Conservation (phyloP, 2,888 invertebrate genomes). For the Leucozona laternaria region DNA sequence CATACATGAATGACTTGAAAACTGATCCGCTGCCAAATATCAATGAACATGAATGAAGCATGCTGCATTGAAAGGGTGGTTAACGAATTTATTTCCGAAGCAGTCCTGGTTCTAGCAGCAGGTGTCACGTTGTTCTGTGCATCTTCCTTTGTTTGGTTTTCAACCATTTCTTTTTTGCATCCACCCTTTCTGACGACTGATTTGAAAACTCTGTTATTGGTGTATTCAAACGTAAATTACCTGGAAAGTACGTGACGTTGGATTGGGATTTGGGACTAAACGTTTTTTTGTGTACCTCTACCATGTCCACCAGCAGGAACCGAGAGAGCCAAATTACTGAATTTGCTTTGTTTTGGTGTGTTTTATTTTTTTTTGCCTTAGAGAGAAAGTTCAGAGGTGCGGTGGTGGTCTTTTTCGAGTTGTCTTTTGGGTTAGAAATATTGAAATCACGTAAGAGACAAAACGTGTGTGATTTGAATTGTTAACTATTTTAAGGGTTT, state of each 20-base stretch:
- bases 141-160: slow-evolving; percentile 51
- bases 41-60: neutral
- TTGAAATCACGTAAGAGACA: slow-evolving; percentile 72
- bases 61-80: slow-evolving; percentile 25
- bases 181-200: slow-evolving; percentile 22
- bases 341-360: slow-evolving; percentile 56
- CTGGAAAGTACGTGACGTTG: slow-evolving; percentile 82
- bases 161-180: slow-evolving; percentile 26
- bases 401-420: slow-evolving; percentile 13
- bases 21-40: slow-evolving; percentile 24
- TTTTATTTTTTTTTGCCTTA: slow-evolving; percentile 5
- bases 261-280: slow-evolving; percentile 31
- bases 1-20: slow-evolving; percentile 3
- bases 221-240: slow-evolving; percentile 82
- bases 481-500: slow-evolving; percentile 61
- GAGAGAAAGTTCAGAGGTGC: neutral
- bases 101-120: neutral
- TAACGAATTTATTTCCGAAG: slow-evolving; percentile 4
- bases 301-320: slow-evolving; percentile 16
- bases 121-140: slow-evolving; percentile 41
- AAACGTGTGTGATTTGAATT: slow-evolving; percentile 71
- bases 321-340: slow-evolving; percentile 59
- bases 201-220: slow-evolving; percentile 46
- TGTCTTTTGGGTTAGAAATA: slow-evolving; percentile 48
- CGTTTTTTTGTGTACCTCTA: slow-evolving; percentile 26